Conservation (phyloP, 2,113 vertebrate species). For the Xenotilapia flavipinnis region DNA sequence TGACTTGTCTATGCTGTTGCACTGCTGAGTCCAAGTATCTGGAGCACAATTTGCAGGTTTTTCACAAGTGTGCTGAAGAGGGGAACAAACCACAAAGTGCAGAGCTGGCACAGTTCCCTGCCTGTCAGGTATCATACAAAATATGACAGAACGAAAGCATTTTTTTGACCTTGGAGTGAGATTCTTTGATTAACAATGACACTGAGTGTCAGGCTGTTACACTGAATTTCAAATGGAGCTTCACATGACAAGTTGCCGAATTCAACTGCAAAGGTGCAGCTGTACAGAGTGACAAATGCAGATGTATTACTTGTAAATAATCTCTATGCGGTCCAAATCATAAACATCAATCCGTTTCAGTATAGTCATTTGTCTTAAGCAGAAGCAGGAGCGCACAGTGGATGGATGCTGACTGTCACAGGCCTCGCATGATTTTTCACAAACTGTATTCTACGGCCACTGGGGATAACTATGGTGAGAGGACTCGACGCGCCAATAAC, state of each 20-base stretch:
- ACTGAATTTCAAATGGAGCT: not conserved
- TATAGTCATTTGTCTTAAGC: constrained; percentile 5
- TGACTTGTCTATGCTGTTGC: not conserved
- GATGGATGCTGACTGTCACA: constrained; percentile 5
- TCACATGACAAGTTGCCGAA: not conserved
- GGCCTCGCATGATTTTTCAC: constrained; percentile 15
- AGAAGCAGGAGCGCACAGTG: not conserved
- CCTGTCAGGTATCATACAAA: not conserved
- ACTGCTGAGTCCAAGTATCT: not conserved
- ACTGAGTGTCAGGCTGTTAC: not conserved
- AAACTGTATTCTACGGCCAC: constrained; percentile 34
- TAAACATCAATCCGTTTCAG: not conserved
- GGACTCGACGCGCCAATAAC: constrained; percentile 47
- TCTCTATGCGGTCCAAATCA: not conserved
- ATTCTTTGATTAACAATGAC: not conserved
- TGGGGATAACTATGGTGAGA: constrained; percentile 32
- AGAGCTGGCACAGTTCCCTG: not conserved
- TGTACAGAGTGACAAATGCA: not conserved
- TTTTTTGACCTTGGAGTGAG: not conserved
- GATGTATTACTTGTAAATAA: not conserved
- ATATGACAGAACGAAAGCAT: not conserved
- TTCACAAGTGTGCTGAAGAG: not conserved
- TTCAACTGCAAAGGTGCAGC: not conserved
- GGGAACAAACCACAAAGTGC: constrained; percentile 1
- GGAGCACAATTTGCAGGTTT: not conserved